These are phyloP conservation scores for Notodonta dromedarius DNA, from an alignment of 2,888 invertebrate genomes.

Conservation along the genomic window DNA sequence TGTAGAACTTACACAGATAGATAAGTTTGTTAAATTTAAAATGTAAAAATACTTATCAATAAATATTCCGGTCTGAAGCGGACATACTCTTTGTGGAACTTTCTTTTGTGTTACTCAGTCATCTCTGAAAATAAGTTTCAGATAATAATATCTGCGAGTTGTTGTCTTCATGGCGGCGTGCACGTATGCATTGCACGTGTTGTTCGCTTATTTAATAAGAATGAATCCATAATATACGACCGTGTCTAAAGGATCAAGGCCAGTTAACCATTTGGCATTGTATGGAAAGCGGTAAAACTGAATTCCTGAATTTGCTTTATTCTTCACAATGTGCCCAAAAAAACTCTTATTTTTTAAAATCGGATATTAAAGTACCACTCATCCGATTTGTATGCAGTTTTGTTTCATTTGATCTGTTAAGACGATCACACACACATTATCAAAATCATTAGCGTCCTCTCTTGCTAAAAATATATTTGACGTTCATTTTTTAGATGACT, in stretches of 20 bases:
- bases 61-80: too few relatives aligned
- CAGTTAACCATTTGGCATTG: too few relatives aligned
- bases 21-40: too few relatives aligned
- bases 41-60: too few relatives aligned
- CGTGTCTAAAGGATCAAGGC: too few relatives aligned
- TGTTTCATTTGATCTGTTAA: not conserved
- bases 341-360: not conserved
- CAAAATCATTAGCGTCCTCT: not conserved
- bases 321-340: too few relatives aligned
- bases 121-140: not conserved
- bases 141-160: not conserved
- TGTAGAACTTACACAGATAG: too few relatives aligned
- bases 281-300: too few relatives aligned
- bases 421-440: not conserved
- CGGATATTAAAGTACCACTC: not conserved
- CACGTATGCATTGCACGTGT: not conserved
- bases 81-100: not conserved
- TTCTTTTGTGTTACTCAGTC: not conserved
- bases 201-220: not conserved
- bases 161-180: not conserved
- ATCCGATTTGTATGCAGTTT: conserved; percentile 2
- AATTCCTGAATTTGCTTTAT: too few relatives aligned
- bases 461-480: too few relatives aligned
- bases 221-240: too few relatives aligned
- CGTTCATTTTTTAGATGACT: too few relatives aligned